These are phyloP conservation scores for Brachyptera risi DNA, from an alignment of 2,888 invertebrate genomes.

Conservation along the genomic window DNA sequence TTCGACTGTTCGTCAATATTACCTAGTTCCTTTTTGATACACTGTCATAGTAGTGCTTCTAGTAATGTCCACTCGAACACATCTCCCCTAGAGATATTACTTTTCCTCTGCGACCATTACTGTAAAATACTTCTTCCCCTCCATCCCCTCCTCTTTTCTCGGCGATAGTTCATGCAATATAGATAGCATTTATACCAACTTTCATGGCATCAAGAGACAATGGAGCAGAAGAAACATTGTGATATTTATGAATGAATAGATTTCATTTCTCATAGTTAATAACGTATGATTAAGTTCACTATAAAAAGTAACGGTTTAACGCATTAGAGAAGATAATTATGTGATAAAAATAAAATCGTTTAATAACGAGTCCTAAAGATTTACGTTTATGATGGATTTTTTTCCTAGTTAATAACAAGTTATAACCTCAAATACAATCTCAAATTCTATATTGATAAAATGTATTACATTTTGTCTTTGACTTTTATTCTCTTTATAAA, in stretches of 20 bases:
- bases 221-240: not conserved
- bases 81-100: not conserved
- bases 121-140: not conserved
- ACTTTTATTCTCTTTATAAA: conserved; percentile 1
- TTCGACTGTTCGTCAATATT: no score
- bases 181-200: conserved; percentile 3
- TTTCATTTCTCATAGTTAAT: not conserved
- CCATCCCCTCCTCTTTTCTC: no score
- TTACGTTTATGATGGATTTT: no score
- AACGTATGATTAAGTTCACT: not conserved
- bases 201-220: not conserved
- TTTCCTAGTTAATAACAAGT: no score
- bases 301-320: not conserved
- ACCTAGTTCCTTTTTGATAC: no score
- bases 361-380: no score
- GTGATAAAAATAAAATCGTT: not conserved
- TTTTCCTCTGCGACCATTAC: not conserved
- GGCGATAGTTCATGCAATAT: not conserved
- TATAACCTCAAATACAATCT: not conserved
- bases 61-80: no score
- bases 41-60: no score
- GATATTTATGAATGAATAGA: not conserved
- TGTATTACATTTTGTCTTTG: conserved; percentile 10
- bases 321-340: not conserved
- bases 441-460: not conserved